Conservation (phyloP, 2,888 invertebrate species). For the Hymenopus coronatus region DNA sequence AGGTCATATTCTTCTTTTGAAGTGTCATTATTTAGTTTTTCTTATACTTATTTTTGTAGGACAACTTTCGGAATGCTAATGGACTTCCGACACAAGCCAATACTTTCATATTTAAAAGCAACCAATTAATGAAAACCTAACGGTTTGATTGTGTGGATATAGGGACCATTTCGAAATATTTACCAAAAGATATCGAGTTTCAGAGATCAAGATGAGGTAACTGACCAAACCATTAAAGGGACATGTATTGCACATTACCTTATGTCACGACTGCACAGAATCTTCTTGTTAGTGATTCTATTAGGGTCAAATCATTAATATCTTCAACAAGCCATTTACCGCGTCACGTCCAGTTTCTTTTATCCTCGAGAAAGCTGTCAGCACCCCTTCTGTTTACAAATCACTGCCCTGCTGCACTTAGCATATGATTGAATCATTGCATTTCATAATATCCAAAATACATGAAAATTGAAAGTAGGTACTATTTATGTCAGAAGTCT, state of each 20-base stretch:
- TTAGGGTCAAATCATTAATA: background rate
- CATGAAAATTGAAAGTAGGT: too few species aligned
- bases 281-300: background rate
- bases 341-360: background rate
- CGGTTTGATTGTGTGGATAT: background rate
- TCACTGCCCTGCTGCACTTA: too few species aligned
- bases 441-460: too few species aligned
- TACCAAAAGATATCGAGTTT: background rate
- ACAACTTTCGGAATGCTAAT: conserved; percentile 3
- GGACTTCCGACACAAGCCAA: background rate
- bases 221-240: background rate
- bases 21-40: background rate
- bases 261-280: background rate
- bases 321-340: background rate
- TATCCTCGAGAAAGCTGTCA: too few species aligned
- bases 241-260: background rate
- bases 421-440: too few species aligned
- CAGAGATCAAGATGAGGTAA: background rate
- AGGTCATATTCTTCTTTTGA: too few species aligned
- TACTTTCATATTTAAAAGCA: background rate
- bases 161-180: background rate
- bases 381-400: too few species aligned
- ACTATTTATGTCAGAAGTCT: too few species aligned
- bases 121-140: background rate
- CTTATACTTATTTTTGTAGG: background rate